Conservation (phyloP, 2,888 invertebrate genomes). For the Calephelis perditalis region DNA sequence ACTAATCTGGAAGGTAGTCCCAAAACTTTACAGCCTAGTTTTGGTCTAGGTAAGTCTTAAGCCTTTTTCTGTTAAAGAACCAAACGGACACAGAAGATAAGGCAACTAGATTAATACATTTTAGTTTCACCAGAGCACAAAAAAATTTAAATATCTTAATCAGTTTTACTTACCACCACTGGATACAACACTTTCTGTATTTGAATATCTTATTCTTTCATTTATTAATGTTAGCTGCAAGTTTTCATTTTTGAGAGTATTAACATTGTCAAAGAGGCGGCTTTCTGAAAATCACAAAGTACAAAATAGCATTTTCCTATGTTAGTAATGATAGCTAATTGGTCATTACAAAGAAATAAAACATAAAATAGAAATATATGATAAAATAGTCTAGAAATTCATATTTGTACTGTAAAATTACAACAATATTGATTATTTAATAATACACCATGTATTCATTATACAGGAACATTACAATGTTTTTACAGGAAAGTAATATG, state of each 20-base stretch:
- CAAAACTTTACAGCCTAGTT: too few relatives aligned
- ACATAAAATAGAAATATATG: neutral
- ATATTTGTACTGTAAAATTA: neutral
- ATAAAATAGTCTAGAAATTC: neutral
- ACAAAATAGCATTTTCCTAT: neutral
- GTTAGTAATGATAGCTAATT: neutral
- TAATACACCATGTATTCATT: neutral
- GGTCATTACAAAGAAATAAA: neutral
- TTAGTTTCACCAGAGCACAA: too few relatives aligned
- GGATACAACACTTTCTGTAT: slow-evolving; percentile 56
- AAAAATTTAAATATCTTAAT: neutral
- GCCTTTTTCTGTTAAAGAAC: too few relatives aligned
- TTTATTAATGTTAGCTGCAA: slow-evolving; percentile 90
- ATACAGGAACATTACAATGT: neutral
- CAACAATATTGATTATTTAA: neutral
- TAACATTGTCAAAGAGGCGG: slow-evolving; percentile 89
- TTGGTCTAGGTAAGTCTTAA: too few relatives aligned
- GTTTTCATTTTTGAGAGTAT: slow-evolving; percentile 89
- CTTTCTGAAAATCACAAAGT: slow-evolving; percentile 82
- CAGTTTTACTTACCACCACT: slow-evolving; percentile 44
- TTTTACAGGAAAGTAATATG: neutral
- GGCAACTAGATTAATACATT: too few relatives aligned
- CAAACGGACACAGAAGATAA: too few relatives aligned
- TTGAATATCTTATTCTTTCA: slow-evolving; percentile 85
- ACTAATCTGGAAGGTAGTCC: too few relatives aligned